Percentiles rank a stretch among this genome's conserved stretches.
phyloP scores from a whole-genome alignment of 1,140 invertebrate species.

The Calycopis cecrops region DNA sequence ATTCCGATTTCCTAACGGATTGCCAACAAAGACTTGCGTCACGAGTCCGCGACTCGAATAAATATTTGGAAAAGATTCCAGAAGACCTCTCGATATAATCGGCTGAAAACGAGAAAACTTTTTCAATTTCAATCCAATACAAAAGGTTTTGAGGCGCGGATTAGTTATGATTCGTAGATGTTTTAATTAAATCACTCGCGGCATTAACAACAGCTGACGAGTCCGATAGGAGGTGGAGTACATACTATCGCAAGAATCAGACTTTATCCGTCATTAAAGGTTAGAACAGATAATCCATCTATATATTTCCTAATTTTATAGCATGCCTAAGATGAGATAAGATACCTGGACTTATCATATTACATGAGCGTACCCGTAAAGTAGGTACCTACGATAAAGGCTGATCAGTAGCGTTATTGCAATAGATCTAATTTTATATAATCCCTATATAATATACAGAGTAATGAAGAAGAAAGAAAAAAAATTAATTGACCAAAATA shows the following conservation, averaged over 20 bases:
- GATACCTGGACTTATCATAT: too few relatives aligned
- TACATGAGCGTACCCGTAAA: too few relatives aligned
- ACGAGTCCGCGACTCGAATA: conserved; percentile 44
- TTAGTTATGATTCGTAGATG: conserved; percentile 32
- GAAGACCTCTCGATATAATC: conserved; percentile 40
- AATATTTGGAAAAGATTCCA: conserved; percentile 58
- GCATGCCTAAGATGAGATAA: too few relatives aligned
- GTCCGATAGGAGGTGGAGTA: neutral
- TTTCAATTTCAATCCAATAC: conserved; percentile 64
- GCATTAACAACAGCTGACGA: conserved; percentile 15
- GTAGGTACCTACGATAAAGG: too few relatives aligned
- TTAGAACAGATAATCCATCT: too few relatives aligned
- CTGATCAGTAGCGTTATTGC: too few relatives aligned
- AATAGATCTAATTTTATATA: too few relatives aligned
- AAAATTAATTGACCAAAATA: too few relatives aligned
- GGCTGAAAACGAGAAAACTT: conserved; percentile 63
- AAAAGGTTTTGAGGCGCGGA: conserved; percentile 39
- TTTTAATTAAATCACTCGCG: conserved; percentile 46
- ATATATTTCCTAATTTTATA: too few relatives aligned
- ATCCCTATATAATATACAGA: too few relatives aligned
- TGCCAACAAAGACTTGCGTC: conserved; percentile 23
- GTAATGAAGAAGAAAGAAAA: too few relatives aligned
- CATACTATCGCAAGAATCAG: neutral
- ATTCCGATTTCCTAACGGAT: conserved; percentile 20
- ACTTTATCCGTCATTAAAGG: too few relatives aligned